Conservation (phyloP, 2,113 vertebrate species). For the Aegypius monachus region DNA sequence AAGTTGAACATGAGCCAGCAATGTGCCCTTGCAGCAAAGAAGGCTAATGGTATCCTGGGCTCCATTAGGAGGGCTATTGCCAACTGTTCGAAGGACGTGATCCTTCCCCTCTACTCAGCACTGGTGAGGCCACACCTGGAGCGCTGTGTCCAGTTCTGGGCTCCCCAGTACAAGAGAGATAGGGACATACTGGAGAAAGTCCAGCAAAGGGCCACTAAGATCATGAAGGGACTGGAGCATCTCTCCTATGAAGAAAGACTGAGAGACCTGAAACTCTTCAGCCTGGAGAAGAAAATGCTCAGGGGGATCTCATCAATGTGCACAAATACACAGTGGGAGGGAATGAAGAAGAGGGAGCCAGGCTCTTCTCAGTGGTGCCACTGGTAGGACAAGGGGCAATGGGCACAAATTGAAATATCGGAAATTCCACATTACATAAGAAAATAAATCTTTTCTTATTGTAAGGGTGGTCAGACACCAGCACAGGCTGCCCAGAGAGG, state of each 20-base stretch:
- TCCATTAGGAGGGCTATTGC: background rate
- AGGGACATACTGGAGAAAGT: background rate
- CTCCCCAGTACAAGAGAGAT: background rate
- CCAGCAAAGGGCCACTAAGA: background rate
- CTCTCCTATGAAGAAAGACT: background rate
- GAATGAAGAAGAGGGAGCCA: background rate
- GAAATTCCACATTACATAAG: background rate
- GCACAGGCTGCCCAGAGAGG: background rate
- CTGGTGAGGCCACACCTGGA: background rate
- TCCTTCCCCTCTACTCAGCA: background rate
- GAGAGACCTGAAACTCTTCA: background rate
- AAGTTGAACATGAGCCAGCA: background rate
- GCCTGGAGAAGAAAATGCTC: background rate
- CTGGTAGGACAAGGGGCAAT: background rate
- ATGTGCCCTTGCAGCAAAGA: background rate
- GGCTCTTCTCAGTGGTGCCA: background rate
- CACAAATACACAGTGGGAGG: background rate
- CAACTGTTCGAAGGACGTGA: background rate
- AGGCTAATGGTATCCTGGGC: background rate
- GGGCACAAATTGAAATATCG: background rate
- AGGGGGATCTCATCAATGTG: background rate
- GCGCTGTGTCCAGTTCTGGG: background rate
- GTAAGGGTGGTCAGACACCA: background rate
- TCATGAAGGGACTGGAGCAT: background rate
- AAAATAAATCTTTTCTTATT: background rate